Base-by-base conservation (phyloP, 2,888 invertebrate genomes). In the Pinctada fucata region DNA sequence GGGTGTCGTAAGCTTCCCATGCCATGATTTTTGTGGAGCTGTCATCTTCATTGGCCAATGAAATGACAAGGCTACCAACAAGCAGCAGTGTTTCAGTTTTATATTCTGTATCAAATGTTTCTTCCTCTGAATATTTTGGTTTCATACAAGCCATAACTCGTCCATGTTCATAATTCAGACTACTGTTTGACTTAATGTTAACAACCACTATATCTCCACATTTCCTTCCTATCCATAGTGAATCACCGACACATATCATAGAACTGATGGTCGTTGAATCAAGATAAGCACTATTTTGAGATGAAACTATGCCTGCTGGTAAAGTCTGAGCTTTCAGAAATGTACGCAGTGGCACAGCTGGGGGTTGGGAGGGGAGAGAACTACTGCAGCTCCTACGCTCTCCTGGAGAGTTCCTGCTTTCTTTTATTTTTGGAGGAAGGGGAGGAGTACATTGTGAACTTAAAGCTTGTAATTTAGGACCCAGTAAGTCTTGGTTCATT, bases 151-250 rank as follows among this genome's bases (percentile, higher is more conserved):
- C 52, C n/a, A 70, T 75, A 3, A 74, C 75, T 50, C 66, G 47
- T 58, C 75, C 71, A 72, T 75, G 74, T 8, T 75, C 66, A 72
- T 10, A 13, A 10, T 47, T 51, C 51, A 48, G 66, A 3, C n/a
- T n/a, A 65, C 66, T 66, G 50, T 48, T 66, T 13, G 74, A 74
- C n/a, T 81, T 79, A n/a, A 84, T 76, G 58, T 82, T 82, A 50
- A 87, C 81, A 58, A 87, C 79, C 45, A 87, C 51, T 52, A 90
- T 86, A 70, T 87, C 87, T 3, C 89, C 90, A 76, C 72, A 79
- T 74, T 82, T 85, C 48, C 87, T 85, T 1, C 88, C 88, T 2
- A 88, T 82, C 90, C 90, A 88, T 68, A 91, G 71, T 2, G 87
- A 83, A 71, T 86, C 85, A 13, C 82, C 78, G 3, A 87, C 87